phyloP scores from a whole-genome alignment of 2,888 invertebrate species.

The Hirtodrosophila confusa region DNA sequence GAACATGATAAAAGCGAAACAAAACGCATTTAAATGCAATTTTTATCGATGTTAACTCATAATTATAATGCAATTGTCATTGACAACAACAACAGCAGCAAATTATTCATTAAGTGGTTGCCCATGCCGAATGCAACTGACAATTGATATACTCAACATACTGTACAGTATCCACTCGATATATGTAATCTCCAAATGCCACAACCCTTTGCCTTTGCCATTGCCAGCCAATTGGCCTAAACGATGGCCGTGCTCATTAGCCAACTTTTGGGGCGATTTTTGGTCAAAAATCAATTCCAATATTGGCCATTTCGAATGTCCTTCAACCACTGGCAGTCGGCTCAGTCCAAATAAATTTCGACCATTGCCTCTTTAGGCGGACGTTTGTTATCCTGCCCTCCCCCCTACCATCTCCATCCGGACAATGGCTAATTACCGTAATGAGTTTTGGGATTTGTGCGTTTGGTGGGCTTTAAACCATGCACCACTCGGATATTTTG shows the following conservation, averaged over 20 bases:
- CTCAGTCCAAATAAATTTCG: slow-evolving; percentile 37
- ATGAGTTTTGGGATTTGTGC: slow-evolving; percentile 68
- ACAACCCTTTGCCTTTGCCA: slow-evolving; percentile 2
- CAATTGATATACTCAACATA: slow-evolving; percentile 28
- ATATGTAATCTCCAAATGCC: background rate
- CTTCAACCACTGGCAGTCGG: slow-evolving; percentile 3
- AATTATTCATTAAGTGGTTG: slow-evolving; percentile 67
- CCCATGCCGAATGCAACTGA: slow-evolving; percentile 47
- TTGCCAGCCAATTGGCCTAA: slow-evolving; percentile 52
- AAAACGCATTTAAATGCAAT: slow-evolving; percentile 60
- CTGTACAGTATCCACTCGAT: no score
- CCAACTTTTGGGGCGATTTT: slow-evolving; percentile 16
- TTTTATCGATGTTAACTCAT: slow-evolving; percentile 74
- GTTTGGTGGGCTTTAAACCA: slow-evolving; percentile 24
- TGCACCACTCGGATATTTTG: slow-evolving; percentile 35
- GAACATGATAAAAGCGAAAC: slow-evolving; percentile 45
- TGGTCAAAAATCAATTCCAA: slow-evolving; percentile 61
- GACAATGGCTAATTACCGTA: slow-evolving; percentile 68
- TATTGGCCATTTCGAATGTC: slow-evolving; percentile 51
- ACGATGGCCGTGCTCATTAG: slow-evolving; percentile 46
- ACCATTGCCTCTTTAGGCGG: background rate
- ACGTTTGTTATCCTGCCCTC: background rate
- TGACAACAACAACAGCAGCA: slow-evolving; percentile 35
- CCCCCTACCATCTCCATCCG: slow-evolving; percentile 2
- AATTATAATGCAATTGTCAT: slow-evolving; percentile 70